These are phyloP conservation scores for Carcina quercana DNA, from an alignment of 2,888 invertebrate genomes.

Conservation along the genomic window DNA sequence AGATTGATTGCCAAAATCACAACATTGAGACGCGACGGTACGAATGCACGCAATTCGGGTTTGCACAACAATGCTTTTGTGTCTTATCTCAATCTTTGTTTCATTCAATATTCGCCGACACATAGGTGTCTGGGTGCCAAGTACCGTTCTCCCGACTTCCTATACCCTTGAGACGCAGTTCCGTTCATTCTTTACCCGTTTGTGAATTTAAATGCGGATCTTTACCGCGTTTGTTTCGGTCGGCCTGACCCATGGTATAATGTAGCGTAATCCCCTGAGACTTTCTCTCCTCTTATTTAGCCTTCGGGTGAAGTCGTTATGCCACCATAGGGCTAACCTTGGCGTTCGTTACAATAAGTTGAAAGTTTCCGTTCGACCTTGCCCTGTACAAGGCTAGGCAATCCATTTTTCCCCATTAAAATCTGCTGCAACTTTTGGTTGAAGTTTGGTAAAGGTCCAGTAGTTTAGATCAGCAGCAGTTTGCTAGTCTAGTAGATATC, in stretches of 20 bases:
- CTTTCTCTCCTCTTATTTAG: constrained; percentile 7
- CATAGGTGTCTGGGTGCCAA: background rate
- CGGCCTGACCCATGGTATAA: constrained; percentile 4
- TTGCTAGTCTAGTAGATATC: too few species aligned
- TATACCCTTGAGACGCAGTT: background rate
- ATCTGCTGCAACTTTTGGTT: constrained; percentile 24
- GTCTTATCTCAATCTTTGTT: too few species aligned
- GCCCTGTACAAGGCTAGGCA: constrained; percentile 34
- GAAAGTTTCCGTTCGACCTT: constrained; percentile 51
- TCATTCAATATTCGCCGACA: too few species aligned
- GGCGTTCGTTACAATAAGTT: constrained; percentile 7
- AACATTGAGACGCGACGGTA: too few species aligned
- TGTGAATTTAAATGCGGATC: constrained; percentile 5
- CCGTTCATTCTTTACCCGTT: background rate
- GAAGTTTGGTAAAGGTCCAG: too few species aligned
- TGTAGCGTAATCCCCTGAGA: too few species aligned
- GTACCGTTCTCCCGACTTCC: background rate
- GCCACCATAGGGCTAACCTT: constrained; percentile 30
- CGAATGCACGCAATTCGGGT: too few species aligned
- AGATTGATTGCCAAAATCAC: too few species aligned
- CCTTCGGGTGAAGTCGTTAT: constrained; percentile 4
- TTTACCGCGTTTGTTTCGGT: constrained; percentile 5
- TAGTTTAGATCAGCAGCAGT: too few species aligned
- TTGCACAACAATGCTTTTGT: too few species aligned
- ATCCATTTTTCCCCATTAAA: constrained; percentile 28